Conservation (phyloP, 2,888 invertebrate genomes). For the Bhutanitis thaidina region DNA sequence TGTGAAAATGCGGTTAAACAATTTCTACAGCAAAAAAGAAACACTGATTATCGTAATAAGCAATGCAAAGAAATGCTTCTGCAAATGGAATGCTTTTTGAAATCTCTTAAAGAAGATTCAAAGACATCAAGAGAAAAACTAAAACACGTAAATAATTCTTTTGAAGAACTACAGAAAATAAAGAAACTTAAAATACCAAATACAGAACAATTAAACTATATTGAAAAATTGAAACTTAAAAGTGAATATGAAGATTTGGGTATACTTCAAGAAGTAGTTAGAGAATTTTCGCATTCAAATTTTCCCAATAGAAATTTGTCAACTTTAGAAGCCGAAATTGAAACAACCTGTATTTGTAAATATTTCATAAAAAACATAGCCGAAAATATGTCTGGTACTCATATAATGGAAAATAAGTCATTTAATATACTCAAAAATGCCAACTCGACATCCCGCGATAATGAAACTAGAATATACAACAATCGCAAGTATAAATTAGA, state of each 20-base stretch:
- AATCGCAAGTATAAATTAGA: too few relatives aligned
- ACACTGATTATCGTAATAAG: constrained; percentile 12
- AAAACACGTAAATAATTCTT: background rate
- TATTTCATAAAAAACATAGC: background rate
- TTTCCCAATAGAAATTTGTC: background rate
- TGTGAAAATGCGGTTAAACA: constrained; percentile 39
- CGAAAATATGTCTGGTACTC: background rate
- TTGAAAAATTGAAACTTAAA: background rate
- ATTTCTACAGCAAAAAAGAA: constrained; percentile 24
- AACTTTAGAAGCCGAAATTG: background rate
- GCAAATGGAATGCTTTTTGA: background rate
- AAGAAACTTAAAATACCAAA: background rate
- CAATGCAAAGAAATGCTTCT: constrained; percentile 32
- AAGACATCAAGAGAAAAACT: background rate
- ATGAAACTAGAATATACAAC: too few relatives aligned
- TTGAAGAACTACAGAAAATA: constrained; percentile 3
- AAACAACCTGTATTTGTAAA: constrained; percentile 3
- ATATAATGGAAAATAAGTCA: background rate
- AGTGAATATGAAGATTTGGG: background rate
- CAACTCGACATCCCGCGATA: background rate
- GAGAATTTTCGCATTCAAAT: background rate
- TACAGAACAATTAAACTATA: background rate
- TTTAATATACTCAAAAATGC: background rate
- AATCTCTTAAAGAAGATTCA: constrained; percentile 22
- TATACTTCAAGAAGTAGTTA: background rate